Evolutionary conservation across 2,888 invertebrate genomes (phyloP).

Genomic region (Nomada fabriciana): DNA sequence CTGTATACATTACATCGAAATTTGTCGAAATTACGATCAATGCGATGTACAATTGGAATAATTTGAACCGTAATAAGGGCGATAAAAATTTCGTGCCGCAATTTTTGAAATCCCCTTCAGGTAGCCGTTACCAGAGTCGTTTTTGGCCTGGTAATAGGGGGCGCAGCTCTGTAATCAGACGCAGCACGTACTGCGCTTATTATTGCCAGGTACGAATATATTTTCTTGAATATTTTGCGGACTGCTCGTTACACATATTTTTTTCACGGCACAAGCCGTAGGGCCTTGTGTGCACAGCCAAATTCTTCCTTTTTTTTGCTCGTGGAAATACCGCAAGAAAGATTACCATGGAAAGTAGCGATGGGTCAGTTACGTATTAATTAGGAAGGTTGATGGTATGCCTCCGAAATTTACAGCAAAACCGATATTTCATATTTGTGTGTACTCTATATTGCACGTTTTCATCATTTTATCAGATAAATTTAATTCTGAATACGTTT

Average conservation of each 20-base stretch:
- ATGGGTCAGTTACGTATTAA: no score
- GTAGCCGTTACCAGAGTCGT: conserved; percentile 9
- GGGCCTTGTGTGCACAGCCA: conserved; percentile 13
- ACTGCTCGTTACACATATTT: conserved; percentile 17
- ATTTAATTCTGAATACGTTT: no score
- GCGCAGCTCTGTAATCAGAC: conserved; percentile 35
- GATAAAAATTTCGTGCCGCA: conserved; percentile 25
- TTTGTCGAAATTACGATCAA: not conserved
- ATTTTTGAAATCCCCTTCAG: conserved; percentile 29
- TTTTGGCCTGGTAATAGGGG: conserved; percentile 37
- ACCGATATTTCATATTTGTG: no score
- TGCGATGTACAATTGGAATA: not conserved
- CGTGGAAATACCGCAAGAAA: conserved; percentile 1
- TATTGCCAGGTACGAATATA: conserved; percentile 13
- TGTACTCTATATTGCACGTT: no score
- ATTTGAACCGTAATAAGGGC: conserved; percentile 8
- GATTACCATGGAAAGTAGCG: no score
- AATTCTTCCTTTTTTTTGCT: conserved; percentile 3
- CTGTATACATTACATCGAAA: no score
- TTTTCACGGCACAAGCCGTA: not conserved
- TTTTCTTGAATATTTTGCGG: conserved; percentile 25
- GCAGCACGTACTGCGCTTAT: conserved; percentile 12
- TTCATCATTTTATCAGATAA: no score
- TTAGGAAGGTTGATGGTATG: no score
- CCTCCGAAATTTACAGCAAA: no score